phyloP scores from a whole-genome alignment of 2,888 invertebrate species.

The Hydropsyche betteni region DNA sequence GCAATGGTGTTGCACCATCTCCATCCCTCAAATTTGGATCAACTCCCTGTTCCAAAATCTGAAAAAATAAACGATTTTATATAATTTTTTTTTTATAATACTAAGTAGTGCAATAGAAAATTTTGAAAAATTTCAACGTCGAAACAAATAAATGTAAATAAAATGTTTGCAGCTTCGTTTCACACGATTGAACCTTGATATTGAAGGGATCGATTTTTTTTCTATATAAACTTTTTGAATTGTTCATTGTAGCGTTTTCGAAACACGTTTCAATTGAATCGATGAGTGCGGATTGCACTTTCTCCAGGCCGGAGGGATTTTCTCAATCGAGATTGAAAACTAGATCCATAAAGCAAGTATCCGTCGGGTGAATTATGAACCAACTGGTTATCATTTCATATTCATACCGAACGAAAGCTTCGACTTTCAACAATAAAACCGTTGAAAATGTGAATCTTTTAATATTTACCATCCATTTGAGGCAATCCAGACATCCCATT shows the following conservation, averaged over 20 bases:
- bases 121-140: too few relatives aligned
- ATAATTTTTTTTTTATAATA: too few relatives aligned
- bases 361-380: background rate
- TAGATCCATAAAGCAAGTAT: constrained; percentile 3
- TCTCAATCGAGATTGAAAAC: background rate
- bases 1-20: constrained; percentile 88
- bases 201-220: too few relatives aligned
- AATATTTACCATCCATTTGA: constrained; percentile 85
- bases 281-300: too few relatives aligned
- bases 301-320: background rate
- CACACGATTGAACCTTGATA: too few relatives aligned
- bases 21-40: constrained; percentile 87
- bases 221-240: too few relatives aligned
- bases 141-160: too few relatives aligned
- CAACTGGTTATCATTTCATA: constrained; percentile 19
- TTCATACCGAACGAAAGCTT: background rate
- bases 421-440: background rate
- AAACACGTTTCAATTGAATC: too few relatives aligned
- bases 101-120: too few relatives aligned
- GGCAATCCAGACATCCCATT: constrained; percentile 86
- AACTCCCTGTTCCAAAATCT: constrained; percentile 84
- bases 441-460: background rate
- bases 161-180: too few relatives aligned
- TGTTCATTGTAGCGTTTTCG: too few relatives aligned
- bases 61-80: constrained; percentile 52